phyloP scores from a whole-genome alignment of 2,888 invertebrate species.

The Callyntrura guangdongensis region DNA sequence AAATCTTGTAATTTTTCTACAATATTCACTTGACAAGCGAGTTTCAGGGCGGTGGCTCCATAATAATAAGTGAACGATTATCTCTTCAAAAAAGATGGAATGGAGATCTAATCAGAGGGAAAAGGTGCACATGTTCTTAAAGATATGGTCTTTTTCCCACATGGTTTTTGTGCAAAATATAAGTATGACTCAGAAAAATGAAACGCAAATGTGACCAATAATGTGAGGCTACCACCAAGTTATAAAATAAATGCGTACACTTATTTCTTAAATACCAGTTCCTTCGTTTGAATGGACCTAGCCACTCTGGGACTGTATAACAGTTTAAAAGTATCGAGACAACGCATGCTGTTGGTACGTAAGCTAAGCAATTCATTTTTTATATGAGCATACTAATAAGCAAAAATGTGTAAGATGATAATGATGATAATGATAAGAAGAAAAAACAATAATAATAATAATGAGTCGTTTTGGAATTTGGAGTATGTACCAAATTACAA shows the following conservation, averaged over 20 bases:
- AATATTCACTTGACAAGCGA: slow-evolving; percentile 46
- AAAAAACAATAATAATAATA: too few species aligned
- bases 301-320: too few species aligned
- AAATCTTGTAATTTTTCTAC: slow-evolving; percentile 16
- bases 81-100: slow-evolving; percentile 41
- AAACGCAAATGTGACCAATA: slow-evolving; percentile 45
- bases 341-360: too few species aligned
- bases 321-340: too few species aligned
- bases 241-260: neutral
- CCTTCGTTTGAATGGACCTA: too few species aligned
- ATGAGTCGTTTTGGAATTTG: slow-evolving; percentile 44
- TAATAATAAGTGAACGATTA: slow-evolving; percentile 65
- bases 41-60: slow-evolving; percentile 73
- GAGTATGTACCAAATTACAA: neutral
- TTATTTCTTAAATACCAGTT: neutral
- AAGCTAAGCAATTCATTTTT: too few species aligned
- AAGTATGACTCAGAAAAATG: slow-evolving; percentile 68
- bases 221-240: too few species aligned
- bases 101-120: slow-evolving; percentile 61
- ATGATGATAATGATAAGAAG: too few species aligned
- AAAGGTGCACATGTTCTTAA: slow-evolving; percentile 51
- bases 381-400: too few species aligned
- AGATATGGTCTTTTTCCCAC: slow-evolving; percentile 24
- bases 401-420: too few species aligned
- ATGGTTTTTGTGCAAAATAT: slow-evolving; percentile 60